phyloP scores from a whole-genome alignment of 64 coral and sea anemone species.

The Montipora efflorescens region DNA sequence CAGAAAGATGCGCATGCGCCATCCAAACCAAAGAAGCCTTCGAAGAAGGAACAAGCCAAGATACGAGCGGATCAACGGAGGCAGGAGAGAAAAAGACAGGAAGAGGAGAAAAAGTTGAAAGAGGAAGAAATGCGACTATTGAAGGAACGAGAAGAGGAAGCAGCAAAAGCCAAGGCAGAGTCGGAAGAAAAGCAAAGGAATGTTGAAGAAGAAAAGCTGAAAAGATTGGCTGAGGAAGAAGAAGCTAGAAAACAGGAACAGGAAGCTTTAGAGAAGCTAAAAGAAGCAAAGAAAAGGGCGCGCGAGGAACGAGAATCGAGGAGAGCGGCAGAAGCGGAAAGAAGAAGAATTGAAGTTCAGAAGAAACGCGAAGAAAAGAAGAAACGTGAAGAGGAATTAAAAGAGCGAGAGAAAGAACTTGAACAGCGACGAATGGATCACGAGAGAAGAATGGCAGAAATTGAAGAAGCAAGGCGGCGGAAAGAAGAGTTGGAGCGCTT shows the following conservation, averaged over 20 bases:
- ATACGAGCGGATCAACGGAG: conserved; percentile 77
- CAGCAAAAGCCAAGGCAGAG: conserved; percentile 43
- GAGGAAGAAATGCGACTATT: conserved; percentile 72
- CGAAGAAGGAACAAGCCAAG: conserved; percentile 81
- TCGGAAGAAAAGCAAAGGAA: conserved; percentile 77
- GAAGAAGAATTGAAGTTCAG: conserved; percentile 88
- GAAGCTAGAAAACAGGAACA: conserved; percentile 79
- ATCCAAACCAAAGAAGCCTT: conserved; percentile 78
- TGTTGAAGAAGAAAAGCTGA: conserved; percentile 84
- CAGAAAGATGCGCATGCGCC: conserved; percentile 85
- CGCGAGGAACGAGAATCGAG: conserved; percentile 87
- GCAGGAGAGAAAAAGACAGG: conserved; percentile 74
- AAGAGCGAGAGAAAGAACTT: conserved; percentile 86
- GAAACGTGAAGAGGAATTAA: conserved; percentile 87
- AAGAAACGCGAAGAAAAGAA: conserved; percentile 92
- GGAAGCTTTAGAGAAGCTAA: conserved; percentile 87
- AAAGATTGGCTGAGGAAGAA: conserved; percentile 86
- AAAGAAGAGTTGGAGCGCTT: conserved; percentile 75
- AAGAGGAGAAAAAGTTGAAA: conserved; percentile 76
- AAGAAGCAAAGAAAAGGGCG: conserved; percentile 89
- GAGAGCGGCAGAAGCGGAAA: conserved; percentile 84
- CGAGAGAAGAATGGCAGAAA: conserved; percentile 79
- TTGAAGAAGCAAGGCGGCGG: conserved; percentile 71
- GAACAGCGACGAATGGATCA: conserved; percentile 81
- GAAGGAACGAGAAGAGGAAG: conserved; percentile 70